These are phyloP conservation scores for Pocillopora grandis DNA, from an alignment of 92 coral and sea anemone species.

Conservation along the genomic window DNA sequence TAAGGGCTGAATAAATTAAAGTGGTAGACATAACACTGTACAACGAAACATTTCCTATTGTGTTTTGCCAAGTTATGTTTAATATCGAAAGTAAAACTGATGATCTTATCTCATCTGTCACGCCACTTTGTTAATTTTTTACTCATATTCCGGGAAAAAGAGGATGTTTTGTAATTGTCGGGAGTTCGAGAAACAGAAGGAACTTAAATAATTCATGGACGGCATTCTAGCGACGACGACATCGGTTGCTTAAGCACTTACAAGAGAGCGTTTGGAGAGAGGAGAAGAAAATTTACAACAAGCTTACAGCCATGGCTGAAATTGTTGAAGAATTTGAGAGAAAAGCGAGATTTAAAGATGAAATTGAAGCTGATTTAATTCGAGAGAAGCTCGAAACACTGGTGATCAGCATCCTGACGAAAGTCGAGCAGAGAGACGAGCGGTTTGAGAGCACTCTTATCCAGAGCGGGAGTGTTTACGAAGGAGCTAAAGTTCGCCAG, in stretches of 20 bases:
- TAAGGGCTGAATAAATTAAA: too few relatives aligned
- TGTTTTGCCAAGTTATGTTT: too few relatives aligned
- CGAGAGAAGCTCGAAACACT: background rate
- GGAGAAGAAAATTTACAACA: background rate
- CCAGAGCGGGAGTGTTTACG: constrained; percentile 47
- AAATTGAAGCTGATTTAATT: constrained; percentile 5
- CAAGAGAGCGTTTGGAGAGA: background rate
- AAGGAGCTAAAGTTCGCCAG: constrained; percentile 39
- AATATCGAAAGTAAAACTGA: too few relatives aligned
- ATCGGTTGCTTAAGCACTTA: background rate
- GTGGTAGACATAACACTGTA: too few relatives aligned
- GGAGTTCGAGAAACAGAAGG: too few relatives aligned
- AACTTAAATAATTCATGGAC: too few relatives aligned
- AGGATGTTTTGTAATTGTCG: too few relatives aligned
- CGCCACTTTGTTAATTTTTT: too few relatives aligned
- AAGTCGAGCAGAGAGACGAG: background rate
- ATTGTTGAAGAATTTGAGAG: background rate
- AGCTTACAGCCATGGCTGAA: background rate
- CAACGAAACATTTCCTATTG: too few relatives aligned
- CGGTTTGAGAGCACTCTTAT: constrained; percentile 27
- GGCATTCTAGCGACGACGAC: background rate
- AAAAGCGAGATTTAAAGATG: background rate
- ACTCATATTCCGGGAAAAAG: too few relatives aligned
- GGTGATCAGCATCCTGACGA: background rate
- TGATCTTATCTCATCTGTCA: too few relatives aligned